Conservation (phyloP, 2,113 vertebrate genomes). For the Pseudonaja textilis region DNA sequence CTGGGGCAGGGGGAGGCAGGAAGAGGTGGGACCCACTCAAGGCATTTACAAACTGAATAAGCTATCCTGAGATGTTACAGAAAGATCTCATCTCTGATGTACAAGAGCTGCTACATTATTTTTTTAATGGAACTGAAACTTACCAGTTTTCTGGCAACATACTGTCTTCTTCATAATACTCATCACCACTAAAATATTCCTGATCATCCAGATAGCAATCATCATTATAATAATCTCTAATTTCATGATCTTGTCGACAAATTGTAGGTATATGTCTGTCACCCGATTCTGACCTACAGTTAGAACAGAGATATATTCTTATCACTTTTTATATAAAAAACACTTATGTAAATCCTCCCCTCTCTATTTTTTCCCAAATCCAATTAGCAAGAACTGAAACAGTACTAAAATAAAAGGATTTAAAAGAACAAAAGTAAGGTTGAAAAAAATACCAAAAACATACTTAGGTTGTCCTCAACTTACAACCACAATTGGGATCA, state of each 20-base stretch:
- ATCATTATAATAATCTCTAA: constrained; percentile 77
- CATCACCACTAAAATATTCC: constrained; percentile 94
- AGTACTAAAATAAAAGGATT: neutral
- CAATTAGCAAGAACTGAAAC: neutral
- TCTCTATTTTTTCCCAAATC: neutral
- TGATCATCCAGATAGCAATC: constrained; percentile 79
- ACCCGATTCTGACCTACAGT: constrained; percentile 83
- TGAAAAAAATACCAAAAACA: neutral
- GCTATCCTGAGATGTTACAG: neutral
- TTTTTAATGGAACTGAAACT: neutral
- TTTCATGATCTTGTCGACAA: constrained; percentile 80
- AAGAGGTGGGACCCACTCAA: neutral
- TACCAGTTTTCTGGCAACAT: constrained; percentile 87
- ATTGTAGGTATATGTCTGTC: constrained; percentile 85
- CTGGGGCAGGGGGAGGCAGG: too few relatives aligned
- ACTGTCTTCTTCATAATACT: constrained; percentile 89
- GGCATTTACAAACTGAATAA: neutral
- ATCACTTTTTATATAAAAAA: neutral
- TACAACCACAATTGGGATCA: neutral
- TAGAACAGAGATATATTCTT: neutral
- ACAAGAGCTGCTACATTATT: neutral
- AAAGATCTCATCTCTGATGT: neutral
- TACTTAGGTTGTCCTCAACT: neutral
- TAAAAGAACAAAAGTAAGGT: neutral
- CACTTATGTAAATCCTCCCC: neutral